Evolutionary conservation across 2,888 invertebrate species (phyloP).

Genomic region (Ennomos quercinarius): DNA sequence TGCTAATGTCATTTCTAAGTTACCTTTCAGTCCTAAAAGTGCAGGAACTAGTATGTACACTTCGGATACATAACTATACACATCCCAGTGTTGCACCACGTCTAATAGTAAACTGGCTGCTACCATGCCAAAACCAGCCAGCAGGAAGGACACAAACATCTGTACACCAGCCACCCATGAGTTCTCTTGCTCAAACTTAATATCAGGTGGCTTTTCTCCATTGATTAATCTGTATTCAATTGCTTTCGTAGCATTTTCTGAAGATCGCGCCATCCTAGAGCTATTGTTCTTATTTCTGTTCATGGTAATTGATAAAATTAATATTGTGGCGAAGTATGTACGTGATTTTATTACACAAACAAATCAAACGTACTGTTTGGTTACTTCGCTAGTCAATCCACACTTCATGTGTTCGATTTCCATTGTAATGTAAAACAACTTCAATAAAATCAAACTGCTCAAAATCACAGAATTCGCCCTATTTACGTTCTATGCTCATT

Average conservation of each 20-base stretch:
- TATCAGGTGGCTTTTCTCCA: slow-evolving; percentile 73
- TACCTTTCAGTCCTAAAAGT: slow-evolving; percentile 95
- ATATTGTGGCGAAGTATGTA: slow-evolving; percentile 9
- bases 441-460: no score
- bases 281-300: slow-evolving; percentile 77
- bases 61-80: slow-evolving; percentile 92
- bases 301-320: slow-evolving; percentile 53
- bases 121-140: slow-evolving; percentile 96
- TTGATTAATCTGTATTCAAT: slow-evolving; percentile 64
- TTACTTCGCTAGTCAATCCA: slow-evolving; percentile 2
- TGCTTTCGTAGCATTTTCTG: slow-evolving; percentile 58
- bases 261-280: slow-evolving; percentile 65
- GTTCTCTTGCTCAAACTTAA: slow-evolving; percentile 80
- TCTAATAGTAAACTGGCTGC: slow-evolving; percentile 94
- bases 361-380: slow-evolving; percentile 17
- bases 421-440: no score
- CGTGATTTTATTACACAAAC: slow-evolving; percentile 15
- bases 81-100: slow-evolving; percentile 95
- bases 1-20: slow-evolving; percentile 97
- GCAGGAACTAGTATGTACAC: slow-evolving; percentile 96
- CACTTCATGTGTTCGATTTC: not conserved
- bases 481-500: no score
- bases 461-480: no score
- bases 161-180: slow-evolving; percentile 90
- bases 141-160: slow-evolving; percentile 93